phyloP scores from a whole-genome alignment of 2,113 vertebrate genomes.

The Monopterus albus region DNA sequence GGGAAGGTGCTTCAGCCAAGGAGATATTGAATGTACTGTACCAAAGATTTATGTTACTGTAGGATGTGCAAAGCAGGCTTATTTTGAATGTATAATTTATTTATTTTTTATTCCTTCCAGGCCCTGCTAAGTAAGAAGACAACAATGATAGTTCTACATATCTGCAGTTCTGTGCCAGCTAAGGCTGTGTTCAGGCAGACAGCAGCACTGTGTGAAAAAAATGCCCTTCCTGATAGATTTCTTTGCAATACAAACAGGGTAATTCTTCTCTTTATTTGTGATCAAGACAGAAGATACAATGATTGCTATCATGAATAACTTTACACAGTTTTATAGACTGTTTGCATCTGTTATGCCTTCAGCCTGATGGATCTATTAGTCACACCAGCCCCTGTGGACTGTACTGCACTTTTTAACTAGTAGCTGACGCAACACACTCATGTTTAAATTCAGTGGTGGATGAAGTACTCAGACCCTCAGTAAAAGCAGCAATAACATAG shows the following conservation, averaged over 20 bases:
- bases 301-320: too few species aligned
- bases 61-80: conserved; percentile 21
- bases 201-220: background rate
- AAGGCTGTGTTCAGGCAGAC: conserved; percentile 2
- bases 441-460: too few species aligned
- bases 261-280: background rate
- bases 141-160: conserved; percentile 7
- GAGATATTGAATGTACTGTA: conserved; percentile 27
- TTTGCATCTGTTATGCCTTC: too few species aligned
- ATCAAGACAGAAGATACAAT: background rate
- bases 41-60: conserved; percentile 31
- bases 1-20: conserved; percentile 16
- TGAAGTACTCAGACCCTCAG: too few species aligned
- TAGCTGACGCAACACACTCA: too few species aligned
- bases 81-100: conserved; percentile 3
- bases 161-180: conserved; percentile 6
- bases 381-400: too few species aligned
- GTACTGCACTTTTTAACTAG: too few species aligned
- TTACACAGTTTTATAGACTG: too few species aligned
- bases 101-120: conserved; percentile 20
- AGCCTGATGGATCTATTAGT: too few species aligned
- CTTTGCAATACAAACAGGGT: background rate
- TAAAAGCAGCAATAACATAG: too few species aligned
- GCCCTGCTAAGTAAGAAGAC: conserved; percentile 27
- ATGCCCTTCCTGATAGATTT: background rate